Evolutionary conservation across 1,140 invertebrate genomes (phyloP), one percentile per base, ranked within the genome.

Genomic region (Antheraea pernyi): DNA sequence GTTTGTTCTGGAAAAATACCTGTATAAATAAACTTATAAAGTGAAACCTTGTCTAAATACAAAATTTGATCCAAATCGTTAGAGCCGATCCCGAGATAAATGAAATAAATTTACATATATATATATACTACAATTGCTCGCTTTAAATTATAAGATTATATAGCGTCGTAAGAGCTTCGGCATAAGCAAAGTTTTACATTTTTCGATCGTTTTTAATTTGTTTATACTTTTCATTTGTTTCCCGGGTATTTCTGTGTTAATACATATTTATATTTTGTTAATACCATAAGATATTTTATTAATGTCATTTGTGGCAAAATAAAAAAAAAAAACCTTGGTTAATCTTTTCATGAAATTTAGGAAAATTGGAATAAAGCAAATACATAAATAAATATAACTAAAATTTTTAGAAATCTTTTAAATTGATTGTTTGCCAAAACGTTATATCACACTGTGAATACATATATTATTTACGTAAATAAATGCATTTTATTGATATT

Each of bases 211-310:
- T 16, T 53, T 53, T 16, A 10, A 53, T 53, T 53, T 53, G 11
- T 53, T 53, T 53, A 53, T n/a, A 16, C 0, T 16, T 16, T 53
- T 53, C 10, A 2, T 53, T 53, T 53, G 46, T 53, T 16, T 53
- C 46, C 5, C 46, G 16, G 16, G 13, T n/a, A 53, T 16, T 53
- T 53, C 5, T 53, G 10, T 53, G 5, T 53, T 42, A 42, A 53
- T 53, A 53, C 46, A 13, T 53, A 11, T 53, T 53, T 53, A 53
- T 53, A 53, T 53, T n/a, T 53, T 53, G 46, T 53, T 53, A 53
- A 53, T 53, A 13, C 0, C 11, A 42, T 42, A 42, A 42, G 39
- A 42, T 11, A 53, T 53, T 53, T 9, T 53, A 53, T 53, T 6
- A 10, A 53, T 53, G 46, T 53, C 9, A 16, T 16, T 53, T 16